A percentile compares a stretch with the other conserved stretches of the same genome.
These are phyloP conservation scores for Busseola fusca DNA, from an alignment of 2,888 invertebrate genomes.

Conservation along the genomic window DNA sequence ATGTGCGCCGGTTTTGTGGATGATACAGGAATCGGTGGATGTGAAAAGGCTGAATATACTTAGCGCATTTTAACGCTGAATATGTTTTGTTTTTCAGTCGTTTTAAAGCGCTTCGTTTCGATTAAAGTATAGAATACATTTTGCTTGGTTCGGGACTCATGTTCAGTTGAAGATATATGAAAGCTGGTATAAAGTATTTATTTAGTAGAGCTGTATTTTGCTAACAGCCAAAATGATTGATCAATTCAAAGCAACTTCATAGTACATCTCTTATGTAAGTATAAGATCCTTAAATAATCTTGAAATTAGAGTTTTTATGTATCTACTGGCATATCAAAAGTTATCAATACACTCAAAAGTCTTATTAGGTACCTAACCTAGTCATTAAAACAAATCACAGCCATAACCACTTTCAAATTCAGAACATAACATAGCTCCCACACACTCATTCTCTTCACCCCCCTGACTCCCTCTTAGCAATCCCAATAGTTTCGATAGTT, in stretches of 20 bases:
- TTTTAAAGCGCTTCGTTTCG: background rate
- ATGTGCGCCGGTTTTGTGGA: conserved; percentile 9
- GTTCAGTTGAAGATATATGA: background rate
- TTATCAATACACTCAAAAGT: background rate
- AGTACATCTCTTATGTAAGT: background rate
- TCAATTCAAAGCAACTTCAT: background rate
- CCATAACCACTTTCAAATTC: conserved; percentile 42
- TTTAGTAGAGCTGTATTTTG: background rate
- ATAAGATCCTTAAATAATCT: background rate
- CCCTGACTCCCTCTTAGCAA: conserved; percentile 48
- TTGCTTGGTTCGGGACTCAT: background rate
- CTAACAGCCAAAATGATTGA: background rate
- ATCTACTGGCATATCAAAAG: background rate
- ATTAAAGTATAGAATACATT: background rate
- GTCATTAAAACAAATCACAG: conserved; percentile 39
- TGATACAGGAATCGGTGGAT: conserved; percentile 1
- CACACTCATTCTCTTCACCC: conserved; percentile 27
- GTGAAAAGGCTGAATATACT: background rate
- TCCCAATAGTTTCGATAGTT: conserved; percentile 67
- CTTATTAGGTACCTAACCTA: background rate
- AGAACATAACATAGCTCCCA: conserved; percentile 38
- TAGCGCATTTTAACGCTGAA: background rate
- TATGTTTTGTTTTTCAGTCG: background rate
- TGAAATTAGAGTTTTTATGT: background rate
- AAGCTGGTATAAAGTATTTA: background rate